phyloP scores from a whole-genome alignment of 2,797 vertebrate species.

The Tragelaphus eurycerus region DNA sequence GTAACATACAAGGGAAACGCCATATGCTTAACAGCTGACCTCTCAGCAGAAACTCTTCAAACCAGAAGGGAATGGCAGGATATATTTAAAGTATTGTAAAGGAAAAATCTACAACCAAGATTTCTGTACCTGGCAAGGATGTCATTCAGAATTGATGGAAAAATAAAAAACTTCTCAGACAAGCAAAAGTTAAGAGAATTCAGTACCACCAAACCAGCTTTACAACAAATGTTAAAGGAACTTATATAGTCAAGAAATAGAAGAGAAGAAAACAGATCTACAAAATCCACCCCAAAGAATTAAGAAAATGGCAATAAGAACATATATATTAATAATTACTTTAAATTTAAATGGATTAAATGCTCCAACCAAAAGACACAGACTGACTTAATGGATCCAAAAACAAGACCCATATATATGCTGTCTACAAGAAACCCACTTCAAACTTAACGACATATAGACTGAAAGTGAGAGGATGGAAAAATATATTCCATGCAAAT shows the following conservation, averaged over 20 bases:
- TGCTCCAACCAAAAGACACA: not conserved
- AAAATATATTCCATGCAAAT: not conserved
- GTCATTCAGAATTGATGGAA: not conserved
- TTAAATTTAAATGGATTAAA: not conserved
- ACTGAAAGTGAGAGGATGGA: not conserved
- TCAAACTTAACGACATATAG: not conserved
- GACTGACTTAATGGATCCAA: not conserved
- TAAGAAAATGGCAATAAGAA: not conserved
- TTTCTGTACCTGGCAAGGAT: not conserved
- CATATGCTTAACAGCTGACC: not conserved
- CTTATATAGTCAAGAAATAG: not conserved
- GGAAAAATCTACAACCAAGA: not conserved
- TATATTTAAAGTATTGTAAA: not conserved
- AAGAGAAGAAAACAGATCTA: not conserved
- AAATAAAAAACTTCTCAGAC: not conserved
- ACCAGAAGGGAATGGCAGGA: not conserved
- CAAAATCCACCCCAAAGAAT: not conserved
- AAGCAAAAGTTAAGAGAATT: not conserved
- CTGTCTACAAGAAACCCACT: not conserved
- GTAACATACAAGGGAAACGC: not conserved
- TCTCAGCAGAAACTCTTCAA: not conserved
- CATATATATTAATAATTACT: not conserved
- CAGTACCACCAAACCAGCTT: not conserved
- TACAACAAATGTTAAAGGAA: not conserved
- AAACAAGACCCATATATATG: not conserved